phyloP scores from a whole-genome alignment of 2,797 vertebrate genomes.

The Orestias chungarensis region DNA sequence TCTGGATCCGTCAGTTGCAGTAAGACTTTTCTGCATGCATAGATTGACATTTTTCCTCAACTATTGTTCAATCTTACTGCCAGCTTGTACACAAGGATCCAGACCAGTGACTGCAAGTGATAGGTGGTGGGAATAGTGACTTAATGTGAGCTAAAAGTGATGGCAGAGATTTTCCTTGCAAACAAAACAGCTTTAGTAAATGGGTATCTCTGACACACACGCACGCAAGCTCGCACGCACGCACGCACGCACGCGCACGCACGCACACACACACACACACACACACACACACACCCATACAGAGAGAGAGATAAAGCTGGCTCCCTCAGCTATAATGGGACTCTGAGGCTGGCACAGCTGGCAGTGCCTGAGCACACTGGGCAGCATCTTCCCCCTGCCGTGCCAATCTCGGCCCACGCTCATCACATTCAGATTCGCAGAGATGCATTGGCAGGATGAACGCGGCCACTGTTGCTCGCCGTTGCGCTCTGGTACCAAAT shows the following conservation, averaged over 20 bases:
- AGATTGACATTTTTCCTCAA: background rate
- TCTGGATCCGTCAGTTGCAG: background rate
- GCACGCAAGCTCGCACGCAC: slow-evolving; percentile 18
- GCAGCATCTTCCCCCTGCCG: slow-evolving; percentile 52
- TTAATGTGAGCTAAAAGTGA: slow-evolving; percentile 28
- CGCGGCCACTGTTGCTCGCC: slow-evolving; percentile 47
- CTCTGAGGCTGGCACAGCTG: slow-evolving; percentile 70
- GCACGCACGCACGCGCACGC: slow-evolving; percentile 19
- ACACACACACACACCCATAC: too few relatives aligned
- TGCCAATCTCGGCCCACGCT: slow-evolving; percentile 65
- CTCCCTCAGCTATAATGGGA: slow-evolving; percentile 45
- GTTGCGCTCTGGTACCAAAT: slow-evolving; percentile 55
- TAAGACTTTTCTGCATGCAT: background rate
- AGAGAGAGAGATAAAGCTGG: slow-evolving; percentile 47
- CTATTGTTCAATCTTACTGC: slow-evolving; percentile 12
- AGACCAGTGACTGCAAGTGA: slow-evolving; percentile 27
- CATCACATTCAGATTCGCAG: slow-evolving; percentile 72
- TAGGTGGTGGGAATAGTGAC: slow-evolving; percentile 7
- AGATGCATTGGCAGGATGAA: slow-evolving; percentile 68
- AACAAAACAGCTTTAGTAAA: slow-evolving; percentile 40
- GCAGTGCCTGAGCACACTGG: slow-evolving; percentile 64
- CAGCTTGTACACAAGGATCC: slow-evolving; percentile 6
- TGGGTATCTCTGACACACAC: slow-evolving; percentile 30
- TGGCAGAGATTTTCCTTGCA: slow-evolving; percentile 24
- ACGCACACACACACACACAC: slow-evolving; percentile 21